Base-by-base conservation (phyloP, 2,888 invertebrate genomes). In the Drosophila kambysellisi region DNA sequence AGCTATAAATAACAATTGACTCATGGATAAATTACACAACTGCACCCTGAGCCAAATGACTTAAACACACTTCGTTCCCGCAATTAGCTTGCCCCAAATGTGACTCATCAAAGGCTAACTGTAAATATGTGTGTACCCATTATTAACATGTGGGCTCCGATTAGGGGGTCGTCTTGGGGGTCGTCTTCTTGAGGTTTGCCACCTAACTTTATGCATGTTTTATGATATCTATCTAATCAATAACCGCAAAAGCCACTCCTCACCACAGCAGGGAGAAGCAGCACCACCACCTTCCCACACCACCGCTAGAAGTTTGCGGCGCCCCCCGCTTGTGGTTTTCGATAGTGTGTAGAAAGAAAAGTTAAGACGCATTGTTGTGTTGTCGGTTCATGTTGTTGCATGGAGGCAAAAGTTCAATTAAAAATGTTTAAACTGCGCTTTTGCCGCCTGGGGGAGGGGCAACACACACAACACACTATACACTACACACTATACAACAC, bases 401-500 rank as follows among this genome's bases (percentile, higher is more conserved):
- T 80, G 76, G 71, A 83, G 88, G 89, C 91, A 91, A 91, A 83
- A 91, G 90, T 91, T 91, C 91, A 91, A 91, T 91, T 90, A 91
- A 91, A 89, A 90, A 87, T 82, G 81, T 87, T 81, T 88, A 84
- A 89, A 81, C 89, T 81, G 69, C 79, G 70, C 74, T 67, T 59
- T 68, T 46, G 33, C 59, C 66, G 78, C 78, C 66, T 67, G 71
- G 64, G 68, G 64, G 58, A 63, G 70, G 58, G 70, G 63, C 69
- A 57, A 15, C 56, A 39, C 3, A 52, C 35, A 35, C 35, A 1
- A 46, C 20, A 46, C 43, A 17, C 39, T 25, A 25, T 25, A 25
- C 25, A 25, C 9, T 35, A 33, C 6, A 48, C n/a, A 51, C 51
- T n/a, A n/a, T n/a, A n/a, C n/a, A n/a, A 51, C 51, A 51, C 51